phyloP scores from a whole-genome alignment of 2,797 vertebrate genomes.

The Gephyroberyx darwinii region DNA sequence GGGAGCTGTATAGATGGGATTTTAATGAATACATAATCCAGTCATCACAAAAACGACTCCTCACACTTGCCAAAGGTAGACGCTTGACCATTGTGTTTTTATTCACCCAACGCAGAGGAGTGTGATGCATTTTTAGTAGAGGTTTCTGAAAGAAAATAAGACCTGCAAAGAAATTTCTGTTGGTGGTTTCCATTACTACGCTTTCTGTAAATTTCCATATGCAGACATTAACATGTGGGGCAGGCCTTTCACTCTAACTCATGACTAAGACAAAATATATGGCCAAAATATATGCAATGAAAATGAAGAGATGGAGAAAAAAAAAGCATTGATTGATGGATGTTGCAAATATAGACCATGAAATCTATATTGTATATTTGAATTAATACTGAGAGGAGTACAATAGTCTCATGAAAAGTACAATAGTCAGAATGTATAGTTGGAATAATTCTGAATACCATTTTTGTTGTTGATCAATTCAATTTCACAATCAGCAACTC shows the following conservation, averaged over 20 bases:
- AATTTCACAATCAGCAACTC: constrained; percentile 33
- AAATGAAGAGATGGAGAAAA: constrained; percentile 9
- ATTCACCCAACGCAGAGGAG: constrained; percentile 37
- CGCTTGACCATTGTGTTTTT: constrained; percentile 52
- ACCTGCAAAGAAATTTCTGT: constrained; percentile 32
- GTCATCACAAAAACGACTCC: constrained; percentile 63
- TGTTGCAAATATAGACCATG: background rate
- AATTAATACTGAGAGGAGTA: constrained; percentile 5
- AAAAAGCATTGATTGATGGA: background rate
- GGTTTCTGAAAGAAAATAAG: constrained; percentile 48
- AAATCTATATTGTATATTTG: constrained; percentile 8
- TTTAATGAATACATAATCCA: constrained; percentile 81
- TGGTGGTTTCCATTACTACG: constrained; percentile 55
- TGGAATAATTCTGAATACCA: background rate
- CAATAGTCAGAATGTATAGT: constrained; percentile 5
- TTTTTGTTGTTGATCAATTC: constrained; percentile 24
- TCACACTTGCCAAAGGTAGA: constrained; percentile 53
- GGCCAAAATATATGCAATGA: constrained; percentile 29
- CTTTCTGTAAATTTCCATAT: constrained; percentile 34
- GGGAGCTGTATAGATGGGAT: constrained; percentile 75
- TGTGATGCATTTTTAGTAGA: constrained; percentile 37
- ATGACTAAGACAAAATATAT: constrained; percentile 34
- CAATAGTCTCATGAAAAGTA: constrained; percentile 8
- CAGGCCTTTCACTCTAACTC: constrained; percentile 42
- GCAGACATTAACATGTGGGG: constrained; percentile 23